Percentiles rank a stretch among this genome's conserved stretches.
Evolutionary conservation across 2,797 vertebrate genomes (phyloP).

Genomic region (Sternotherus odoratus): DNA sequence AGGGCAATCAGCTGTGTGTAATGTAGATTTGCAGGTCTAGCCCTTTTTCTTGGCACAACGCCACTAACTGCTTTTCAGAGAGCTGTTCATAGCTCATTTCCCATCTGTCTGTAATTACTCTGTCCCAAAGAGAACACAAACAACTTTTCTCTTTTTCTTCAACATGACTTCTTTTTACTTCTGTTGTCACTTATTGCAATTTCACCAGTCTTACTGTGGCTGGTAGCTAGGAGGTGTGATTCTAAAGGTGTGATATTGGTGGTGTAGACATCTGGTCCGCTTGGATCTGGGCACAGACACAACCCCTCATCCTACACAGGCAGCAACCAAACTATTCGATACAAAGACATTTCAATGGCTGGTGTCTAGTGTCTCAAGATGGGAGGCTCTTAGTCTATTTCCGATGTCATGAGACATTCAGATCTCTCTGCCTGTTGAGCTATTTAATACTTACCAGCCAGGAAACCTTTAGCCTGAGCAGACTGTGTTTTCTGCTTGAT

Average conservation of each 20-base stretch:
- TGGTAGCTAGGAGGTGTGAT: neutral
- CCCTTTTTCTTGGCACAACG: neutral
- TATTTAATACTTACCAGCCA: neutral
- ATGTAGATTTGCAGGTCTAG: neutral
- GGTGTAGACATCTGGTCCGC: neutral
- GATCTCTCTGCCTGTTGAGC: neutral
- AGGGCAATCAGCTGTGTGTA: neutral
- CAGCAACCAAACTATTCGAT: neutral
- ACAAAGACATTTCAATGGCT: neutral
- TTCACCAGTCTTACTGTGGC: neutral
- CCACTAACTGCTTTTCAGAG: neutral
- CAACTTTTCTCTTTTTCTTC: neutral
- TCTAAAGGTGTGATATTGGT: neutral
- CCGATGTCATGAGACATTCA: neutral
- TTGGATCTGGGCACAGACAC: neutral
- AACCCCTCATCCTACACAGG: neutral
- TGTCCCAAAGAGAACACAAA: neutral
- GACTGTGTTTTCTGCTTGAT: rapidly evolving
- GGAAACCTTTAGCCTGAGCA: neutral
- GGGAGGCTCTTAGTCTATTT: neutral
- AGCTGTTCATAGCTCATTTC: neutral
- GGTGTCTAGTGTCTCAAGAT: rapidly evolving
- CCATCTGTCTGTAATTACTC: neutral
- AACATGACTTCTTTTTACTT: neutral
- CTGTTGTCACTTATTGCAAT: neutral